phyloP scores from a whole-genome alignment of 2,113 vertebrate species.

The Archilochus colubris region DNA sequence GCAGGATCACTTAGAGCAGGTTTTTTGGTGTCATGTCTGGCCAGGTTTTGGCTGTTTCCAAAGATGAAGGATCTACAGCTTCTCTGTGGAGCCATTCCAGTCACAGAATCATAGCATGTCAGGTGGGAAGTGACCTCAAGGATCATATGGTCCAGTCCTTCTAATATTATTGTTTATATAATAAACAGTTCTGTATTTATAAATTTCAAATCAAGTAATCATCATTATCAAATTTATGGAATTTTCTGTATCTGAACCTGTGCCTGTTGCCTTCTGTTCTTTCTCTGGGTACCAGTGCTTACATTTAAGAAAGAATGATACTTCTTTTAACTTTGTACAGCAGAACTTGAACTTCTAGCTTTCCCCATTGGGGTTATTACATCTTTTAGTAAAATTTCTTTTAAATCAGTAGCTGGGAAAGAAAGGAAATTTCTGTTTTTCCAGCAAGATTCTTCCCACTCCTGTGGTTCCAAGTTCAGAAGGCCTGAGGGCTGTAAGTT shows the following conservation, averaged over 20 bases:
- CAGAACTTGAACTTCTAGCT: not conserved
- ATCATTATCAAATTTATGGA: not conserved
- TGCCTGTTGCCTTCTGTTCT: not conserved
- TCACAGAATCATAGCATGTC: too few species aligned
- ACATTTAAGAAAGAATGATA: not conserved
- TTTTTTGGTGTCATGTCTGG: not conserved
- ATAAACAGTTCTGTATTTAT: too few species aligned
- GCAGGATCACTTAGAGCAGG: not conserved
- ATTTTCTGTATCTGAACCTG: not conserved
- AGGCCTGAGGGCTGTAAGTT: not conserved
- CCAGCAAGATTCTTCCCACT: not conserved
- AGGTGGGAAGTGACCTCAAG: too few species aligned
- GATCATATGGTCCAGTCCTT: too few species aligned
- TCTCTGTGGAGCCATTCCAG: not conserved
- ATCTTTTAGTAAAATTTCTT: not conserved
- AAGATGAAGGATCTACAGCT: not conserved
- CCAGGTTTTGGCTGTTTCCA: not conserved
- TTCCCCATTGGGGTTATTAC: not conserved
- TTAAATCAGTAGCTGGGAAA: not conserved
- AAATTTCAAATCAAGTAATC: too few species aligned
- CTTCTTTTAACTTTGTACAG: not conserved
- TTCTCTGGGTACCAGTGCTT: not conserved
- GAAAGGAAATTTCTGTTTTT: not conserved
- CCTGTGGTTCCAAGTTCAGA: not conserved
- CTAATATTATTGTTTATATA: too few species aligned